Evolutionary conservation across 2,797 vertebrate species (phyloP), one percentile per base, ranked within the genome.

Genomic region (Melanotaenia trifasciata): DNA sequence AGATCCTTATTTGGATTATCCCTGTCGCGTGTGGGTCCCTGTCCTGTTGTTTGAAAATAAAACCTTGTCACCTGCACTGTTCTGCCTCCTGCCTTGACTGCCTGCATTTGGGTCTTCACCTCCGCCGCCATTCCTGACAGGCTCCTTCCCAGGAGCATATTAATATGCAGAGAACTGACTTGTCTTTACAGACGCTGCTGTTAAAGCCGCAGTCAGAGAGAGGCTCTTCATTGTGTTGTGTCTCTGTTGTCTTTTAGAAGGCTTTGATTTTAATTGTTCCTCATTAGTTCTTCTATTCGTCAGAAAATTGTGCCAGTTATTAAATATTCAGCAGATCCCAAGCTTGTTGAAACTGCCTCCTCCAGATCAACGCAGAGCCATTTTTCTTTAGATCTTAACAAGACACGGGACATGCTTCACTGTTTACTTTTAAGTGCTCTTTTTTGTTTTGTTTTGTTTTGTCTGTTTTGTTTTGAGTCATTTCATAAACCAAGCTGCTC

Each of bases 221-320:
- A 66, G 28, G 61, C 64, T 59, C 45, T 50, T 64, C 47, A 33
- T 76, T 68, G 64, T 80, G 61, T 79, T 56, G 69, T 40, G 20
- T 70, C 74, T 78, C 67, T 11, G n/a, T 73, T 61, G 9, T 61
- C 59, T 53, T 45, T 47, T 75, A 64, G 53, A 84, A 74, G 24
- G 61, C 84, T 90, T 87, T 87, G 78, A 87, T 91, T 90, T 86
- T 72, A 83, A 66, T 88, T 85, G 72, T 87, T 90, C 70, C 85
- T 91, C 76, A 84, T 91, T 90, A 90, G 67, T 53, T 81, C 64
- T 56, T 78, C 78, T 66, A 28, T 82, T 71, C n/a, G 1, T 32
- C 62, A 65, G 64, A 77, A 74, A 79, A 79, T n/a, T 72, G 79
- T 70, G 79, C 64, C 69, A 66, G 61, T 60, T 45, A 80, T 91